These are phyloP conservation scores for Stenodera caucasica DNA, from an alignment of 2,888 invertebrate genomes.

Conservation along the genomic window DNA sequence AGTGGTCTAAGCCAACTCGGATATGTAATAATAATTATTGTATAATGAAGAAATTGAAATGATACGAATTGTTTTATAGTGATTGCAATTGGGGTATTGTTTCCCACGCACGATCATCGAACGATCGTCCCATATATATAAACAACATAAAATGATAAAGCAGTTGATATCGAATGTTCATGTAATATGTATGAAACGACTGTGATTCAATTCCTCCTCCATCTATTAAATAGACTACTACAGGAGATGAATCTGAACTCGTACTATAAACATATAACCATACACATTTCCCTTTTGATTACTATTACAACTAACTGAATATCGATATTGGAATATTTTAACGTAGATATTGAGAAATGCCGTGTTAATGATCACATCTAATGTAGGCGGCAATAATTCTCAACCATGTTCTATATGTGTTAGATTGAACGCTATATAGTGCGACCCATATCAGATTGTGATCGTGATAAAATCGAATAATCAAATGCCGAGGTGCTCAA, in stretches of 20 bases:
- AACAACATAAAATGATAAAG: conserved; percentile 40
- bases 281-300: no score
- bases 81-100: conserved; percentile 12
- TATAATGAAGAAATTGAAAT: no score
- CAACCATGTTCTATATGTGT: neutral
- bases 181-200: conserved; percentile 42
- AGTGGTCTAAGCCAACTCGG: conserved; percentile 31
- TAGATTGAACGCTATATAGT: neutral
- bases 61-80: neutral
- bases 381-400: conserved; percentile 19
- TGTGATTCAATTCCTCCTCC: conserved; percentile 29
- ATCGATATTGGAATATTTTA: neutral
- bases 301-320: neutral
- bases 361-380: conserved; percentile 12
- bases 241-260: neutral
- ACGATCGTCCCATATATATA: conserved; percentile 21
- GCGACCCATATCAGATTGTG: conserved; percentile 18
- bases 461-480: conserved; percentile 23
- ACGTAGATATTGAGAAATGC: neutral
- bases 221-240: neutral
- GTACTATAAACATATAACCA: neutral
- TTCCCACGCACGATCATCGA: conserved; percentile 26
- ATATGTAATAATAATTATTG: conserved; percentile 25
- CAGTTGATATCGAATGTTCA: conserved; percentile 38
- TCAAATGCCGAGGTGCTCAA: conserved; percentile 14